Base-by-base conservation (phyloP, 2,888 invertebrate genomes). In the Melanchra persicariae region DNA sequence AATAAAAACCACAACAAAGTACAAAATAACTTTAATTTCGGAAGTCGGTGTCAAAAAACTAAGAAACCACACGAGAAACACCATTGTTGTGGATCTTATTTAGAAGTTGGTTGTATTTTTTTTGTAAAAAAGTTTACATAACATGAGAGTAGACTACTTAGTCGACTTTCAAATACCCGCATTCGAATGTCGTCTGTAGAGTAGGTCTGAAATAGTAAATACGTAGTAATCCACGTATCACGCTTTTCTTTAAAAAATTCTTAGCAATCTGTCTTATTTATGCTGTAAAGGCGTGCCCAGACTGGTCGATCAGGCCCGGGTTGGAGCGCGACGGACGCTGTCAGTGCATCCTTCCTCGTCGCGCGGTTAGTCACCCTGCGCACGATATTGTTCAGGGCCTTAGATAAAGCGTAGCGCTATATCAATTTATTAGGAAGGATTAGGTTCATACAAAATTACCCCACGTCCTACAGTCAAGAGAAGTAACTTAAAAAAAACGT, bases 311-410 rank as follows among this genome's bases (percentile, higher is more conserved):
- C 64, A 30, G 78, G 74, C 78, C 19, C 19, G 43, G 34, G 59
- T 49, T 47, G 30, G 74, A n/a, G 74, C n/a, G 54, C 78, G 47
- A 70, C 52, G 24, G 70, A 26, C 26, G 78, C 73, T 59, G 78
- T 34, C 78, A 12, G 26, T 55, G 54, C 74, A 55, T 30, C 72
- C 26, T 34, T 59, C 54, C 30, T 59, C 54, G 22, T 47, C 47
- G 6, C 30, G 34, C 59, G 74, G 74, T 77, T 74, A 70, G 78
- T 74, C 51, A 24, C 24, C n/a, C 70, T 52, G 2, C 52, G 10
- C 37, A 10, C n/a, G n/a, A 37, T n/a, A 22, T n/a, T 47, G 37
- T 68, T 68, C 19, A 59, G 58, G 37, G 70, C n/a, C 40, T 74
- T 26, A 52, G 17, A 61, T n/a, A 12, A 24, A 43, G 30, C 30